Evolutionary conservation across 2,797 vertebrate genomes (phyloP).

Genomic region (Acrossocheilus fasciatus): DNA sequence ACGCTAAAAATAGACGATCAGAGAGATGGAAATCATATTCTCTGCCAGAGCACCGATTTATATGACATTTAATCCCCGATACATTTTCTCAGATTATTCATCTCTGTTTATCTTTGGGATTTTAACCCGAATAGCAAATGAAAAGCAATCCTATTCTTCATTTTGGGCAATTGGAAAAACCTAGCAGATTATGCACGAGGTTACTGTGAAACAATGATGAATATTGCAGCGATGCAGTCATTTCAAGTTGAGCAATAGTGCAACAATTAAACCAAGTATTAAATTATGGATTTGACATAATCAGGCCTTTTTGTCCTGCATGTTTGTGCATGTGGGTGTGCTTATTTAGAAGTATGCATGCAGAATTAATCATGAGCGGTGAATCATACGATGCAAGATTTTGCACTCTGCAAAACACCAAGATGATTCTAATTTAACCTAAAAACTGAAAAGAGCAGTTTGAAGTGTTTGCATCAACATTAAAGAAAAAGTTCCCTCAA

Average conservation of each 20-base stretch:
- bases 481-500: background rate
- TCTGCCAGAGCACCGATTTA: background rate
- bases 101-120: conserved; percentile 2
- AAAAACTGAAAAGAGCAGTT: background rate
- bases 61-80: conserved; percentile 35
- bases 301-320: background rate
- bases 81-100: conserved; percentile 6
- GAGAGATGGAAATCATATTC: conserved; percentile 3
- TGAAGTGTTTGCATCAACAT: background rate
- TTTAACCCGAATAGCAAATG: background rate
- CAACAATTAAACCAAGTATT: background rate
- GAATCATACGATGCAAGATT: background rate
- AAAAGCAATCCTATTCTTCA: background rate
- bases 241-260: background rate
- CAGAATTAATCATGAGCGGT: background rate
- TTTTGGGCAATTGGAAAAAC: background rate
- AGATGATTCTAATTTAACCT: background rate
- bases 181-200: background rate
- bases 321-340: background rate
- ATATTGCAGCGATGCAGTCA: background rate
- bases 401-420: background rate
- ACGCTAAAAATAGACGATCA: conserved; percentile 26
- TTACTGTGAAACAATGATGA: background rate
- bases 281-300: conserved; percentile 17
- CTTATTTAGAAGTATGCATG: background rate